A percentile compares a stretch with the other conserved stretches of the same genome.
Conservation (phyloP, 2,888 invertebrate species). For the Congeria kusceri region DNA sequence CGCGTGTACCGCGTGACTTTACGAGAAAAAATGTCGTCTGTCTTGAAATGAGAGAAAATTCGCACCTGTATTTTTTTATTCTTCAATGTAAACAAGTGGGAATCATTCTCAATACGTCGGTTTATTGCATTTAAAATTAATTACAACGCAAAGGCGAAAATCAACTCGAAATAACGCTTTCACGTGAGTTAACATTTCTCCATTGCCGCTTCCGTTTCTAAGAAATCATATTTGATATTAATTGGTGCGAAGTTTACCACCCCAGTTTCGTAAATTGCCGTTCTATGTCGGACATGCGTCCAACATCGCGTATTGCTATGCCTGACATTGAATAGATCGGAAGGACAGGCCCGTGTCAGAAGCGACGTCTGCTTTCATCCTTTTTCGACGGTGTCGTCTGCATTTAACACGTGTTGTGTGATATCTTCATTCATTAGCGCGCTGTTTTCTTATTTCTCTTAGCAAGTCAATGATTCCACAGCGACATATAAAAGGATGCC, state of each 20-base stretch:
- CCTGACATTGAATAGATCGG: slow-evolving; percentile 51
- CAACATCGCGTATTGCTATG: slow-evolving; percentile 37
- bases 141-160: slow-evolving; percentile 49
- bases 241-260: slow-evolving; percentile 45
- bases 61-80: slow-evolving; percentile 37
- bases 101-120: not conserved
- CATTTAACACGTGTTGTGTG: slow-evolving; percentile 59
- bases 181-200: slow-evolving; percentile 51
- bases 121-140: slow-evolving; percentile 44
- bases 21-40: slow-evolving; percentile 24
- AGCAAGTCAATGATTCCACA: slow-evolving; percentile 15
- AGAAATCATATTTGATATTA: slow-evolving; percentile 56
- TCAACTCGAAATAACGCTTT: slow-evolving; percentile 49
- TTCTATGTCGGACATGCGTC: slow-evolving; percentile 50
- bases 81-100: slow-evolving; percentile 24
- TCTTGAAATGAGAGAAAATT: slow-evolving; percentile 3
- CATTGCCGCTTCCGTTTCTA: slow-evolving; percentile 59
- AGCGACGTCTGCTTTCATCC: slow-evolving; percentile 52
- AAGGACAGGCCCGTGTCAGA: slow-evolving; percentile 50
- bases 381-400: slow-evolving; percentile 39
- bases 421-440: slow-evolving; percentile 57
- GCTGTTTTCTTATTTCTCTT: slow-evolving; percentile 43
- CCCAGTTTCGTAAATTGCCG: slow-evolving; percentile 48
- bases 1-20: slow-evolving; percentile 40
- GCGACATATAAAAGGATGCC: slow-evolving; percentile 21